Base-by-base conservation (phyloP, 1,140 invertebrate species). In the Monomorium pharaonis region DNA sequence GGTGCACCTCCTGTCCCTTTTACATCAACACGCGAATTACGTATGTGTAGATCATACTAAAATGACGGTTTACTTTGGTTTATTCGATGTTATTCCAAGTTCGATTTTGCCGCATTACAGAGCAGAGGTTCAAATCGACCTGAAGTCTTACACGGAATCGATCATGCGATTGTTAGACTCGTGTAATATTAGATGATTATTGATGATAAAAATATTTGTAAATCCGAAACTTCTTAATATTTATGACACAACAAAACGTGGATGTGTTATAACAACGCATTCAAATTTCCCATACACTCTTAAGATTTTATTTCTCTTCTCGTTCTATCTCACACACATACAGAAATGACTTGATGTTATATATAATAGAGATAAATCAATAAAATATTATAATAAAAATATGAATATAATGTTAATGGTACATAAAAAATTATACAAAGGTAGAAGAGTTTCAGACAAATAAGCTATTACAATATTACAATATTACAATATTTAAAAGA, bases 1-100 rank as follows among this genome's bases (percentile, higher is more conserved):
- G 33, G 76, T 85, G 47, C 87, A 30, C 54, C 42, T 54, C 58
- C 37, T 51, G 72, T 74, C 54, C 16, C 56, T 74, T 56, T 37
- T 49, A 24, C 75, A 80, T 63, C 44, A 44, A 88, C 54, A 58
- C 30, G 42, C 78, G 37, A 81, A 81, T 67, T 83, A 88, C 63
- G 56, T 67, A 49, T 60, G 86, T 69, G 81, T 69, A 24, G 7
- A 27, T 83, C 54, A 78, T 88, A 51, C 65, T 72, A 74, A 88
- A 58, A n/a, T 65, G 49, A 49, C 18, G 44, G 42, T 80, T 70
- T 62, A 72, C 47, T 70, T 70, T 70, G 74, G 56, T 63, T 85
- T 85, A 80, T 80, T 78, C 81, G 63, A 86, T 75, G 69, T 65
- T 30, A 21, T 37, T 24, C 47, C 67, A 87, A 30, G 27, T 83